Conservation (phyloP, 2,797 vertebrate species). For the Lateolabrax maculatus region DNA sequence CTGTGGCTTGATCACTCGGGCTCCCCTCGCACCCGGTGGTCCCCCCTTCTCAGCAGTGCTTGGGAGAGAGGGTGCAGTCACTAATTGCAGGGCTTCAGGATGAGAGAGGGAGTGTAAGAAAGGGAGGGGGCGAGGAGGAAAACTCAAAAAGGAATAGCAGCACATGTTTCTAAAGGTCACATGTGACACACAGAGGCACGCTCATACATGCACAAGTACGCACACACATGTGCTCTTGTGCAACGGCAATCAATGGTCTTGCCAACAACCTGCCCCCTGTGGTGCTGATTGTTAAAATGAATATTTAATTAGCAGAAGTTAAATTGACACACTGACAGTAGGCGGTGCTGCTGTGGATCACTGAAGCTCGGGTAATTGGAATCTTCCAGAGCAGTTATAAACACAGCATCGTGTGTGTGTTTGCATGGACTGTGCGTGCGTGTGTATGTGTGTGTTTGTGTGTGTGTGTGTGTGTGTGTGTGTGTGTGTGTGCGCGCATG, state of each 20-base stretch:
- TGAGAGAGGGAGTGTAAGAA: slow-evolving; percentile 18
- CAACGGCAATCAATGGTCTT: slow-evolving; percentile 53
- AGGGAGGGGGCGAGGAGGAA: not conserved
- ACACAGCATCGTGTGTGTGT: slow-evolving; percentile 25
- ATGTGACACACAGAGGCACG: slow-evolving; percentile 21
- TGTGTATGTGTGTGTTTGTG: slow-evolving; percentile 5
- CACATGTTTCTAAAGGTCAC: slow-evolving; percentile 64
- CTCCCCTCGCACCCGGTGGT: slow-evolving; percentile 40
- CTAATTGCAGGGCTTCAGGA: slow-evolving; percentile 73
- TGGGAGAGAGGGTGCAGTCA: slow-evolving; percentile 26
- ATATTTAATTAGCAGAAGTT: slow-evolving; percentile 83
- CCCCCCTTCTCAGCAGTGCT: slow-evolving; percentile 21
- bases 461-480: not conserved
- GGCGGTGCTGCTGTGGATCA: slow-evolving; percentile 80
- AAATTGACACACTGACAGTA: slow-evolving; percentile 82
- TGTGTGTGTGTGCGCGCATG: slow-evolving; percentile 2
- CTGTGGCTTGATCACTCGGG: slow-evolving; percentile 66
- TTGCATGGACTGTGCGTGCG: not conserved
- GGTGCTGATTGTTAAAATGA: slow-evolving; percentile 81
- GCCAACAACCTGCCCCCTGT: slow-evolving; percentile 49
- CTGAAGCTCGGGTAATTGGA: slow-evolving; percentile 80
- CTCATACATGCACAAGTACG: not conserved
- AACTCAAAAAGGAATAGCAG: slow-evolving; percentile 27
- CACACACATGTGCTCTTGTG: slow-evolving; percentile 21
- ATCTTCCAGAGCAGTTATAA: slow-evolving; percentile 66